These are phyloP conservation scores for Cichlasoma orientale DNA, from an alignment of 2,797 vertebrate genomes.

Conservation along the genomic window DNA sequence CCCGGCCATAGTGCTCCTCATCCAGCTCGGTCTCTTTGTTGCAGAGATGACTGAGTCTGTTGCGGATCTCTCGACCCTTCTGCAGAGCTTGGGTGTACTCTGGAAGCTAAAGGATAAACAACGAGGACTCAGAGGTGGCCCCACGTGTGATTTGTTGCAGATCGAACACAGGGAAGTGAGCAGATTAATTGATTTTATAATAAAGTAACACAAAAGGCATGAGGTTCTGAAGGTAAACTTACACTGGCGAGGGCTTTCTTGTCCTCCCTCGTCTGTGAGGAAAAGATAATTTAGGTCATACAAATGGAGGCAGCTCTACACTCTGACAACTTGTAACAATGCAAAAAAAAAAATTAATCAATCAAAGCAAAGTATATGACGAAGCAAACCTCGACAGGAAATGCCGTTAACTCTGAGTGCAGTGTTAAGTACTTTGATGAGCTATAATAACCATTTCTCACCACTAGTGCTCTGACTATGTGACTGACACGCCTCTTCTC, in stretches of 20 bases:
- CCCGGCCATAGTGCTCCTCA: slow-evolving; percentile 80
- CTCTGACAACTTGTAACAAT: neutral
- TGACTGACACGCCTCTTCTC: slow-evolving; percentile 78
- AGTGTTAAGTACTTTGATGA: neutral
- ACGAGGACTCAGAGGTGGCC: neutral
- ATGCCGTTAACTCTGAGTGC: neutral
- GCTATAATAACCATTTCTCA: slow-evolving; percentile 66
- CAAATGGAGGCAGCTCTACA: neutral
- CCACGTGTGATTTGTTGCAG: neutral
- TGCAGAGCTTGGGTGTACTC: slow-evolving; percentile 75
- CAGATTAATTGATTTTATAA: neutral
- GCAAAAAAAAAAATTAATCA: neutral
- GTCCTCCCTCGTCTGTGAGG: slow-evolving; percentile 69
- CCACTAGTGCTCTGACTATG: slow-evolving; percentile 79
- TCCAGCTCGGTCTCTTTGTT: slow-evolving; percentile 78
- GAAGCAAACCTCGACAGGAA: neutral
- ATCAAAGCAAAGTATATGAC: neutral
- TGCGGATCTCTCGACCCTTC: slow-evolving; percentile 81
- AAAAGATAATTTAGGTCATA: slow-evolving; percentile 2
- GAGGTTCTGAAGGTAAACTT: slow-evolving; percentile 50
- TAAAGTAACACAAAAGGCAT: neutral
- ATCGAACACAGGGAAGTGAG: neutral
- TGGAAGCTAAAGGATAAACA: slow-evolving; percentile 73
- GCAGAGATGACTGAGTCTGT: slow-evolving; percentile 75
- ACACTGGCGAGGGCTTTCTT: slow-evolving; percentile 75